Evolutionary conservation across 2,113 vertebrate genomes (phyloP), one percentile per base, ranked within the genome.

Genomic region (Rynchops niger): DNA sequence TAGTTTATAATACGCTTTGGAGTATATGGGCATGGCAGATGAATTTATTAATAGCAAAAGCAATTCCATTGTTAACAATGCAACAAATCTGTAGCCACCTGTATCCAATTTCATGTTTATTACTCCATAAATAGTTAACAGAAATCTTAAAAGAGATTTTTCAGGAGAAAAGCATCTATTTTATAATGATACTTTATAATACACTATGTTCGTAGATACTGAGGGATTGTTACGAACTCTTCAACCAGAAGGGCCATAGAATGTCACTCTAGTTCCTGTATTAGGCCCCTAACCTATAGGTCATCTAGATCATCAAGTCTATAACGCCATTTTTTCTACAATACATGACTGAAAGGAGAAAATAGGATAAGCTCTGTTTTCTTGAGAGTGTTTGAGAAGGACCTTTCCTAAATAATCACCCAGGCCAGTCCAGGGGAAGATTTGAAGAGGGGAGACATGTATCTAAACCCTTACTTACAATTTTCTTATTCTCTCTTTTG

Each of bases 321-420:
- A 15, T 12, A 73, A 26, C 4, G 15, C 32, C 17, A 13, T 11
- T 12, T 0, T 23, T 5, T 43, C 14, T 16, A 53, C 43, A 61
- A 40, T 3, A 61, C 30, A 36, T 47, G 12, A 62, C 6, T 40
- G 32, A 89, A 82, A 69, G 30, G 86, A 69, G 22, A 69, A 78
- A 88, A 65, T 15, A 49, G 30, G 20, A 18, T 22, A 19, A 69
- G 30, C 11, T 58, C 38, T 70, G 10, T 63, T 88, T 63, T 59
- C 20, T 13, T 50, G 11, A 50, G 32, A 29, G 25, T n/a, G 45
- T 43, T 82, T 63, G 26, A 67, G 40, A 70, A 82, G 65, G 12
- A 27, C 27, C 12, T 77, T 61, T 71, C 30, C 30, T 55, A 20
- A 81, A 38, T 8, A 52, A 42, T 15, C 9, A 55, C 36, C 19